Base-by-base conservation (phyloP, 2,113 vertebrate genomes). In the Pholis gunnellus region DNA sequence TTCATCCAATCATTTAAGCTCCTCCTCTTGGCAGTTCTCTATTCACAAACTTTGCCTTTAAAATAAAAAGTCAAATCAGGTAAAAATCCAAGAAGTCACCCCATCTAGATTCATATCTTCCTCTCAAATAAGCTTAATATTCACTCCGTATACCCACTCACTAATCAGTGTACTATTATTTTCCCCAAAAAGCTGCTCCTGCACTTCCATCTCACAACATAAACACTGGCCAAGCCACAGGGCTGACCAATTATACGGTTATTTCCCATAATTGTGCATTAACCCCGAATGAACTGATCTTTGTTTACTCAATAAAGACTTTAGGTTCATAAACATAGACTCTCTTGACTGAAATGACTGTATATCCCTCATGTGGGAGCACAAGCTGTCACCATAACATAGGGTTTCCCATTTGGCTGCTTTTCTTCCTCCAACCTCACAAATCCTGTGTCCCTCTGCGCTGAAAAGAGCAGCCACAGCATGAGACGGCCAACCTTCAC, bases 221-320 rank as follows among this genome's bases (percentile, higher is more conserved):
- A 73, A 78, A 85, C 57, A 71, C 65, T 4, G 44, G 65, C 77
- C 25, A 61, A 75, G 44, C 48, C 44, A 69, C 17, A 61, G 3
- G 40, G 17, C 44, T 59, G 31, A 74, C 10, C 50, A 75, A 61
- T 84, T 78, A 82, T 13, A 57, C 0, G 9, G 27, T 68, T 22
- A 64, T 64, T 72, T 31, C 52, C 54, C 27, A 22, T 81, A 72
- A 83, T 79, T 72, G 66, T 50, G 27, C 50, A 80, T 75, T 65
- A 75, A 13, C 22, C 48, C 20, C 4, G 9, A 70, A 81, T 54
- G n/a, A 79, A 50, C 61, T 31, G 27, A 86, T 82, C 68, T 72
- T 48, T 8, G 27, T 78, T 76, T 86, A 50, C 82, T 84, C 36
- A 73, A 36, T 9, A 44, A 31, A 71, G n/a, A 83, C 60, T 84